Evolutionary conservation across 2,113 vertebrate species (phyloP).

Genomic region (Eptesicus fuscus): DNA sequence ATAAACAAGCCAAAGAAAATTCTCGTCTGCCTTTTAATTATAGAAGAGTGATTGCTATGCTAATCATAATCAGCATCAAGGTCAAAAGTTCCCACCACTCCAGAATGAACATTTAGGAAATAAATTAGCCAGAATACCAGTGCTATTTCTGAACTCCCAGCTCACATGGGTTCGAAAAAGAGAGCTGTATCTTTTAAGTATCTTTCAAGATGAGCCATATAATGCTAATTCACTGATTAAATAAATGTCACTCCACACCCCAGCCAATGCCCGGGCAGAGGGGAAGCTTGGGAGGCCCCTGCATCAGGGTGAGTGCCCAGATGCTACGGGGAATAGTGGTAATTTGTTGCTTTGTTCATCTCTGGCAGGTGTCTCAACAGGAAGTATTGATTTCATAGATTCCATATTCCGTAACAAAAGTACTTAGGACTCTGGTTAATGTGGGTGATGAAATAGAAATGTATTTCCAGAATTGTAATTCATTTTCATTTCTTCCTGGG

Average conservation of each 20-base stretch:
- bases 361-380: background rate
- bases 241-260: background rate
- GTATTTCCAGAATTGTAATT: background rate
- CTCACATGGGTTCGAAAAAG: slow-evolving; percentile 35
- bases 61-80: slow-evolving; percentile 78
- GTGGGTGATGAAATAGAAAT: background rate
- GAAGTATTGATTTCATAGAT: background rate
- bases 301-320: background rate
- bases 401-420: background rate
- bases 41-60: slow-evolving; percentile 76
- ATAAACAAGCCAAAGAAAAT: slow-evolving; percentile 70
- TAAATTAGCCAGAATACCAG: slow-evolving; percentile 69
- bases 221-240: slow-evolving; percentile 29
- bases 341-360: background rate
- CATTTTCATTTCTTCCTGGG: background rate
- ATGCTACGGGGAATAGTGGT: background rate
- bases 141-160: slow-evolving; percentile 67
- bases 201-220: slow-evolving; percentile 35
- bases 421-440: background rate
- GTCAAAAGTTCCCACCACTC: slow-evolving; percentile 73
- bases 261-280: background rate
- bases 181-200: slow-evolving; percentile 38
- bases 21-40: slow-evolving; percentile 72
- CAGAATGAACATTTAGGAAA: slow-evolving; percentile 71
- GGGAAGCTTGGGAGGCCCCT: background rate